Evolutionary conservation across 1,140 invertebrate genomes (phyloP).

Genomic region (Schlechtendalia chinensis): DNA sequence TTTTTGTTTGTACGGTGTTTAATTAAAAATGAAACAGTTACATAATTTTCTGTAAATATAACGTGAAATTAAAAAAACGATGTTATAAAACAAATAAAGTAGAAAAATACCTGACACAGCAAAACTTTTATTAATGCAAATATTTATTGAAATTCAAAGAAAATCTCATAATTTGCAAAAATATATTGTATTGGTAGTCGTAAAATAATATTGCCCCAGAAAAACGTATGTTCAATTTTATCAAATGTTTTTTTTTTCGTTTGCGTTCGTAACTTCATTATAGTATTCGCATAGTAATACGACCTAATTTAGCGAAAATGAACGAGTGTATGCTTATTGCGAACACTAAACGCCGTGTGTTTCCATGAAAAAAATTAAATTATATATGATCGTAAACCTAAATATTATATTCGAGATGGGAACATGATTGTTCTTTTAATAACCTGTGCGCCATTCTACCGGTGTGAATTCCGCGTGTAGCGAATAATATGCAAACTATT

Average conservation of each 20-base stretch:
- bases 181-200: too few species aligned
- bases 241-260: background rate
- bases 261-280: background rate
- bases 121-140: background rate
- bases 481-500: background rate
- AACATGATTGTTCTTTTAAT: conserved; percentile 9
- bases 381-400: conserved; percentile 14
- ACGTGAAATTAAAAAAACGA: too few species aligned
- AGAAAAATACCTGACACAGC: too few species aligned
- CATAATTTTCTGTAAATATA: too few species aligned
- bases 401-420: background rate
- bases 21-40: too few species aligned
- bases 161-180: background rate
- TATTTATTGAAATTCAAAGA: background rate
- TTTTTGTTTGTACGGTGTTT: too few species aligned
- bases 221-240: background rate
- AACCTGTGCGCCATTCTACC: background rate
- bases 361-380: background rate
- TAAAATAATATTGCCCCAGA: background rate
- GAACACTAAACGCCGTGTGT: conserved; percentile 8
- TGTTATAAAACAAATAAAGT: too few species aligned
- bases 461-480: background rate
- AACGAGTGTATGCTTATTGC: conserved; percentile 21
- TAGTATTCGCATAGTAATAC: background rate
- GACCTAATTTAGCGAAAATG: conserved; percentile 17